These are phyloP conservation scores for Abscondita cerata DNA, from an alignment of 2,888 invertebrate species.

Conservation along the genomic window DNA sequence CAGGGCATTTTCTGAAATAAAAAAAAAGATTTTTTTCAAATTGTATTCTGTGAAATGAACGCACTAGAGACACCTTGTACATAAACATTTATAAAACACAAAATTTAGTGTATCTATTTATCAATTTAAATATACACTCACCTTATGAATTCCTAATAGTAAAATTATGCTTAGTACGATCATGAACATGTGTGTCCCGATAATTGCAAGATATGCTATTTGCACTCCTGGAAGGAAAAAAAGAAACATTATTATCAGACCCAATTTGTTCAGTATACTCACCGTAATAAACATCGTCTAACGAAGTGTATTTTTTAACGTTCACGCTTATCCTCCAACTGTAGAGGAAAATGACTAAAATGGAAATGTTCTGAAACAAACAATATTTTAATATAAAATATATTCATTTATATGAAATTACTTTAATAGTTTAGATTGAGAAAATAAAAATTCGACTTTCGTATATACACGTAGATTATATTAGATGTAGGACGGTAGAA, in stretches of 20 bases:
- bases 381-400: too few species aligned
- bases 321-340: conserved; percentile 79
- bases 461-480: conserved; percentile 1
- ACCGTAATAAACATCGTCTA: conserved; percentile 82
- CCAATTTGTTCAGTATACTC: conserved; percentile 54
- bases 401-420: neutral
- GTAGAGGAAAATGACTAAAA: conserved; percentile 75
- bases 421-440: neutral
- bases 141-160: conserved; percentile 78
- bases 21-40: too few species aligned
- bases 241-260: neutral
- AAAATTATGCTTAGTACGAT: conserved; percentile 74
- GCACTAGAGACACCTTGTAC: too few species aligned
- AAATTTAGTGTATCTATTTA: too few species aligned
- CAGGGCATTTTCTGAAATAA: too few species aligned
- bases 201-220: conserved; percentile 80
- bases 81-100: too few species aligned
- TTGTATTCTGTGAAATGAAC: too few species aligned
- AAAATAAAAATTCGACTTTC: conserved; percentile 11
- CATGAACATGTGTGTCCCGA: conserved; percentile 82
- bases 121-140: too few species aligned
- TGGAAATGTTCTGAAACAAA: conserved; percentile 77
- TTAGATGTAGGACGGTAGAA: conserved; percentile 18
- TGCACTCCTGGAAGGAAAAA: conserved; percentile 72
- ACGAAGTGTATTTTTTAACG: conserved; percentile 70